A percentile compares a stretch with the other conserved stretches of the same genome.
Evolutionary conservation across 2,797 vertebrate species (phyloP).

Genomic region (Hipposideros larvatus): DNA sequence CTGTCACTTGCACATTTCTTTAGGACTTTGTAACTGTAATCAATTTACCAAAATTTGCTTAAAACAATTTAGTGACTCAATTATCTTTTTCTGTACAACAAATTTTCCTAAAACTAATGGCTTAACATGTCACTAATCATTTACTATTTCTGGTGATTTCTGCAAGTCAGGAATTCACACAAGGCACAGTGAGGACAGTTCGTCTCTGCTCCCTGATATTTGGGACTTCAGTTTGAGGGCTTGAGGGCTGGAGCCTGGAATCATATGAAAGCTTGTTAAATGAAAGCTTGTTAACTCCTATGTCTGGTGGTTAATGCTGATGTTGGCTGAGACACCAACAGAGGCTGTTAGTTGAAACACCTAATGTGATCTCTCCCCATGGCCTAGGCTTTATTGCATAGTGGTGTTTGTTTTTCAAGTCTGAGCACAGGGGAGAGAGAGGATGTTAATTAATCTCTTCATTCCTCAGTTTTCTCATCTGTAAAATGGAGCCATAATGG

Average conservation of each 20-base stretch:
- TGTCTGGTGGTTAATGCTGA: not conserved
- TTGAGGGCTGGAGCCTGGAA: too few species aligned
- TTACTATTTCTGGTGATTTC: not conserved
- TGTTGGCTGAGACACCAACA: not conserved
- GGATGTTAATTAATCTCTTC: not conserved
- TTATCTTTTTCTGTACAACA: not conserved
- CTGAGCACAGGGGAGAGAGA: not conserved
- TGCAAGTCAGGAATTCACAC: not conserved
- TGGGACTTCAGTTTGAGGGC: not conserved
- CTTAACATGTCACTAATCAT: not conserved
- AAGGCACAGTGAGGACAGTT: not conserved
- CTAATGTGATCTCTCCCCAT: not conserved
- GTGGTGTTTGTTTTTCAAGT: not conserved
- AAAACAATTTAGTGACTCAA: not conserved
- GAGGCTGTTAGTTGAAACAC: not conserved
- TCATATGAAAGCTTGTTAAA: too few species aligned
- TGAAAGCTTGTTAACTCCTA: not conserved
- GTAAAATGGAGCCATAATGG: too few species aligned
- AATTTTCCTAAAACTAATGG: not conserved
- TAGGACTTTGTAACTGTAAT: not conserved
- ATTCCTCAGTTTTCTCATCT: not conserved
- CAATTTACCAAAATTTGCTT: not conserved
- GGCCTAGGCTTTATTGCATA: too few species aligned
- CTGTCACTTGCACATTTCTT: not conserved
- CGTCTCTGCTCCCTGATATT: not conserved